Conservation (phyloP, 2,797 vertebrate genomes). For the Gobionotothen gibberifrons region DNA sequence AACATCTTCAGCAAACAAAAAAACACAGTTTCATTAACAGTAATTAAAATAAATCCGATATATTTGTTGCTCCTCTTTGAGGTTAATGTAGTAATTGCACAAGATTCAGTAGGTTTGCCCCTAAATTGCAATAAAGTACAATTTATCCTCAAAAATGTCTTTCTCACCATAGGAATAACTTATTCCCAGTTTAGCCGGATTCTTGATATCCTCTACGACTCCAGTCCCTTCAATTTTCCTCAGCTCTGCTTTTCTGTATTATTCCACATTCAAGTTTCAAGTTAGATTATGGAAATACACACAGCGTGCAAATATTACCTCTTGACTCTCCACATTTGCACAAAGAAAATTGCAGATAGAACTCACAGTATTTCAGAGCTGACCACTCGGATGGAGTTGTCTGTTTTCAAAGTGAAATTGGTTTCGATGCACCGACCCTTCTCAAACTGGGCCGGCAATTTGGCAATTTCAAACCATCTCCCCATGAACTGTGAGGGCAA, state of each 20-base stretch:
- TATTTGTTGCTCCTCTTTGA: too few relatives aligned
- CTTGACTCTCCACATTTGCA: conserved; percentile 21
- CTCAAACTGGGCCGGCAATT: conserved; percentile 90
- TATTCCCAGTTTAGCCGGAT: conserved; percentile 90
- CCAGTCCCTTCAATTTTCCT: conserved; percentile 86
- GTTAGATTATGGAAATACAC: conserved; percentile 17
- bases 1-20: too few relatives aligned
- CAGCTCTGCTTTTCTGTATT: conserved; percentile 85
- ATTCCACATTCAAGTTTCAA: conserved; percentile 41
- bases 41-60: too few relatives aligned
- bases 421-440: conserved; percentile 91
- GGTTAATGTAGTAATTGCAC: too few relatives aligned
- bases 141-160: neutral
- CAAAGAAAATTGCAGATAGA: conserved; percentile 20
- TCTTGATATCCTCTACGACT: conserved; percentile 82
- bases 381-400: conserved; percentile 87
- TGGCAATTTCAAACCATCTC: conserved; percentile 94
- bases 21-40: too few relatives aligned
- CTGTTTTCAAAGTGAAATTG: conserved; percentile 87
- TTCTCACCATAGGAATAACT: conserved; percentile 90
- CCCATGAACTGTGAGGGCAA: conserved; percentile 88
- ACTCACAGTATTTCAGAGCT: conserved; percentile 92
- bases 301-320: conserved; percentile 12
- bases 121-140: neutral
- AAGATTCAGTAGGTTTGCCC: too few relatives aligned